Base-by-base conservation (phyloP, 2,113 vertebrate species). In the Notothenia rossii region DNA sequence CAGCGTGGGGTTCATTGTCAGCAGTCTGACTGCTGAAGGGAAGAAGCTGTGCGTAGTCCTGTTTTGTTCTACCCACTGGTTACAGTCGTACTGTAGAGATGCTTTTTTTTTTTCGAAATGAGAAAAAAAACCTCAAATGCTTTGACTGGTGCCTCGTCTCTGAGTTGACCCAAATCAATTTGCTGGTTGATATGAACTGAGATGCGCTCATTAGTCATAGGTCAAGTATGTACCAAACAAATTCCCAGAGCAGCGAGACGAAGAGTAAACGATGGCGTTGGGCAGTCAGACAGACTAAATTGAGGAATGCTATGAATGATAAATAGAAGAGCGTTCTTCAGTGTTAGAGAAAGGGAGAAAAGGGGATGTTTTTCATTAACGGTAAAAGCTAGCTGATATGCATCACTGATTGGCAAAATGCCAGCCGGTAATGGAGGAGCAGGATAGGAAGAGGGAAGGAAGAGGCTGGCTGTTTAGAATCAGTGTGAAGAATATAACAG, bases 401-500 rank as follows among this genome's bases (percentile, higher is more conserved):
- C 72, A 81, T 81, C 77, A 10, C 60, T 81, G 73, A 87, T 85
- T 82, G 77, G 76, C 70, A 55, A 84, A 83, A 54, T 68, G 79
- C 73, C 87, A 82, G 58, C 62, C 10, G 17, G 60, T 73, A 79
- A 88, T 73, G 58, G 78, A 56, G 40, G 46, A 72, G 45, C 62
- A 74, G 13, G 48, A 59, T 51, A 53, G 65, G 36, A 8, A 18
- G 10, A 13, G 29, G 25, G 69, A 67, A 69, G 67, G 56, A 73
- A 70, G 73, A 82, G 15, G 10, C 18, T 54, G 48, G 13, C 46
- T 78, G 61, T 11, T 36, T 46, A 33, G 11, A 22, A 75, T 60
- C 46, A 67, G 18, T 76, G 40, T 40, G 36, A 72, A 60, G 22
- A 14, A 80, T 36, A 71, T 50, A 22, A 60, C 3, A 45, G 59